Base-by-base conservation (phyloP, 2,888 invertebrate genomes). In the Idaea aversata region DNA sequence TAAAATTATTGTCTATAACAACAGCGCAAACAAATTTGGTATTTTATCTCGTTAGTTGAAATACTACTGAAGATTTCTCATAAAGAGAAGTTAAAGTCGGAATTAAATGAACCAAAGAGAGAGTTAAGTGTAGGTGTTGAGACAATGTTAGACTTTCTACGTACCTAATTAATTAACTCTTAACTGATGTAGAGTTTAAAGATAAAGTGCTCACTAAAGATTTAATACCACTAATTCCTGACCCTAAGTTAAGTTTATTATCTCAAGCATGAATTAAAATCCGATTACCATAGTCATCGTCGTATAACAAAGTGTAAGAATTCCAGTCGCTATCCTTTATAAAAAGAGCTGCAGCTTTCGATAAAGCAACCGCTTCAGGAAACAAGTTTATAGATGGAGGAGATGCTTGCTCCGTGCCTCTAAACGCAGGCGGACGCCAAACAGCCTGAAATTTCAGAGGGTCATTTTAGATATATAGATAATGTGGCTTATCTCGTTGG, bases 281-380 rank as follows among this genome's bases (percentile, higher is more conserved):
- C 7, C 4, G 3, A 59, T 70, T 77, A 81, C 97, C 96, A 67
- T 96, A 95, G 77, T 96, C 94, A 65, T 95, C 94, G 78, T 98
- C 97, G 79, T 97, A 98, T 34, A 98, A 90, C 59, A 97, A 93
- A 0, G 96, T 96, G 82, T 96, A 97, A 16, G 94, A 94, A 64
- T 93, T 94, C 97, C 97, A 98, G 72, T 95, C 94, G 91, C 95
- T 96, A 67, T 95, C 95, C 66, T 94, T 90, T 7, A 97, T 93
- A 63, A 96, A 93, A 62, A 95, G 94, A 0, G 95, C 95, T 60
- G 95, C 90, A 0, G 95, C 96, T 85, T 93, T 93, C 15, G 96
- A 94, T 7, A 96, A 87, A 0, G 94, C 91, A 35, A 94, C 91
- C 0, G 96, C 95, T 82, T 97, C 95, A 0, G 98, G 97, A 81